These are phyloP conservation scores for Plecotus auritus DNA, from an alignment of 2,113 vertebrate species.

Conservation along the genomic window DNA sequence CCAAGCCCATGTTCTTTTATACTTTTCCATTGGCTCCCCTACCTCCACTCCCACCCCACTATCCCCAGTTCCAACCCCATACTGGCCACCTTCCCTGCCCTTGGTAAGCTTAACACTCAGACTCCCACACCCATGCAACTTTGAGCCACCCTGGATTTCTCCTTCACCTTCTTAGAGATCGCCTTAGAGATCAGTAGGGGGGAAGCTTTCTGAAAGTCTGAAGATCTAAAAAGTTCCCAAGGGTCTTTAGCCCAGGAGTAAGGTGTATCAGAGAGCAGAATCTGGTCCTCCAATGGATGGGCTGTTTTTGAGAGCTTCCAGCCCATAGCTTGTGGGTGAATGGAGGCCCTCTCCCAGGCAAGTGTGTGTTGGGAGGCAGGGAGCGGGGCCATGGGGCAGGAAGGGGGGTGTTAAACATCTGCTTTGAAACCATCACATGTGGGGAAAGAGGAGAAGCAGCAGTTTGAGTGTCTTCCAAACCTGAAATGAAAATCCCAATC, in stretches of 20 bases:
- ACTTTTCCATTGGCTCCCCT: neutral
- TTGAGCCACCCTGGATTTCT: neutral
- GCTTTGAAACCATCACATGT: neutral
- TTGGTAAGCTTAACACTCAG: neutral
- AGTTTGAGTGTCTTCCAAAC: neutral
- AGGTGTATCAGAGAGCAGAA: neutral
- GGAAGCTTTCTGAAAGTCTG: neutral
- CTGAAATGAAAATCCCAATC: neutral
- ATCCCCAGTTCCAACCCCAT: neutral
- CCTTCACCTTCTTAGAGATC: neutral
- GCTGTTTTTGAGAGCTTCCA: neutral
- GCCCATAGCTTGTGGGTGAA: too few species aligned
- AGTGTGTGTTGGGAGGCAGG: too few species aligned
- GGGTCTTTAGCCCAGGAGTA: neutral
- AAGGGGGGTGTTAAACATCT: neutral
- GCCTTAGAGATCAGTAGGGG: neutral
- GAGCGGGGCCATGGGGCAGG: too few species aligned
- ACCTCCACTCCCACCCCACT: too few species aligned
- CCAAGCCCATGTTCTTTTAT: neutral
- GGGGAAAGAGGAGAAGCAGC: neutral
- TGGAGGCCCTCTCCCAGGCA: neutral
- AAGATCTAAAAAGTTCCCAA: neutral
- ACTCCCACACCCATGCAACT: neutral
- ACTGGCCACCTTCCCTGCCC: neutral
- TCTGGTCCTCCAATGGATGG: neutral